Conservation (phyloP, 2,797 vertebrate genomes). For the Graptemys geographica region DNA sequence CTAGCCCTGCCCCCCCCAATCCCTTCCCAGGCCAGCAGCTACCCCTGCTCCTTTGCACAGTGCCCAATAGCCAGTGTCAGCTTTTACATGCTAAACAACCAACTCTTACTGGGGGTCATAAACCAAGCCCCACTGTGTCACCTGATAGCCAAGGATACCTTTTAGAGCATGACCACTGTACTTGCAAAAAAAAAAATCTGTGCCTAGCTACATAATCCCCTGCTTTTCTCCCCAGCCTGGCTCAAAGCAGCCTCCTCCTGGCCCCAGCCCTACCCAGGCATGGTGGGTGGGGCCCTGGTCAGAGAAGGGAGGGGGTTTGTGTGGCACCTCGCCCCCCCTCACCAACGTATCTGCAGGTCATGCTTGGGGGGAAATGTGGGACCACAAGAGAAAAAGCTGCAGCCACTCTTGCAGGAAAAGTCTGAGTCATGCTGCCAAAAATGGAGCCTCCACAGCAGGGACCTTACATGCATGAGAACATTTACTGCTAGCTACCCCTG, state of each 20-base stretch:
- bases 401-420: not conserved
- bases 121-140: not conserved
- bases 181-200: too few species aligned
- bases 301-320: not conserved
- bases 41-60: too few species aligned
- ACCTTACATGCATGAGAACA: not conserved
- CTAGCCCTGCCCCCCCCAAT: too few species aligned
- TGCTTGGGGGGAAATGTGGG: accelerated
- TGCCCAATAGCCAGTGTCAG: too few species aligned
- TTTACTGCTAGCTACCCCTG: accelerated
- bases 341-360: not conserved
- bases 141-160: not conserved
- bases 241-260: not conserved
- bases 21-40: too few species aligned
- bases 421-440: not conserved
- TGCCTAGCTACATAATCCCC: not conserved
- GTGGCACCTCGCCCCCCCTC: too few species aligned
- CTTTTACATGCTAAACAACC: too few species aligned
- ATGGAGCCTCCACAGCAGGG: accelerated
- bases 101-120: not conserved
- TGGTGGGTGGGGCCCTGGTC: not conserved
- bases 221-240: not conserved
- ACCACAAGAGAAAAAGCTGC: not conserved
- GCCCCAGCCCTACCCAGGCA: not conserved
- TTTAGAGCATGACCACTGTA: not conserved